Evolutionary conservation across 2,888 invertebrate genomes (phyloP).

Genomic region (Suillia variegata): DNA sequence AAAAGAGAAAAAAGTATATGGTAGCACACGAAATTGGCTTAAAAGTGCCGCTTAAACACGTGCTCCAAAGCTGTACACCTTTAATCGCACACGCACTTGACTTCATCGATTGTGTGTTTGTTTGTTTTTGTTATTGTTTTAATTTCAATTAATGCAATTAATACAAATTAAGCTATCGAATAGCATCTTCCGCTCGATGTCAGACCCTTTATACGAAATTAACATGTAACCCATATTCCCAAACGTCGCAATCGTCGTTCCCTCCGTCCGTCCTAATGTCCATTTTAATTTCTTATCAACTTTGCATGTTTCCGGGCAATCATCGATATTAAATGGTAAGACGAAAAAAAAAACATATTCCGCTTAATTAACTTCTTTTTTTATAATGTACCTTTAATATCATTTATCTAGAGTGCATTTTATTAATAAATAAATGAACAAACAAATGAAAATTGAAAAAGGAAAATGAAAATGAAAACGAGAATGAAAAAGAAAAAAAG

Average conservation of each 20-base stretch:
- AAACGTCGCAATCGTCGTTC: too few species aligned
- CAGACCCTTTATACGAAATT: conserved; percentile 13
- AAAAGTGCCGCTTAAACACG: conserved; percentile 11
- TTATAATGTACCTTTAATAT: conserved; percentile 11
- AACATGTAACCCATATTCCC: conserved; percentile 18
- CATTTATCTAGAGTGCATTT: conserved; percentile 28
- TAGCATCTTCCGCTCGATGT: conserved; percentile 34
- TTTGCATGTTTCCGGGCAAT: conserved; percentile 38
- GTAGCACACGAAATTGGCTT: too few species aligned
- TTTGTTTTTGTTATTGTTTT: conserved; percentile 5
- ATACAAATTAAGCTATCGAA: conserved; percentile 55
- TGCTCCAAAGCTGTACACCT: background rate
- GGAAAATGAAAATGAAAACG: background rate
- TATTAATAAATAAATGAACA: conserved; percentile 27
- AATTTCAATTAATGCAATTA: conserved; percentile 53
- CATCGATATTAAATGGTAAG: conserved; percentile 28
- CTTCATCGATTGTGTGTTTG: conserved; percentile 16
- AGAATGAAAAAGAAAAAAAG: background rate
- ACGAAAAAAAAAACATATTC: conserved; percentile 19
- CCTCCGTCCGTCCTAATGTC: background rate
- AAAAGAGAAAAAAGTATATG: too few species aligned
- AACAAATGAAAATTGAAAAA: conserved; percentile 1
- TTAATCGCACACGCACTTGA: background rate
- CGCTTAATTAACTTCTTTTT: conserved; percentile 24
- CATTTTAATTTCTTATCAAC: conserved; percentile 18